Percentiles rank a stretch among this genome's conserved stretches.
Conservation (phyloP, 2,113 vertebrate genomes). For the Neomonachus schauinslandi region DNA sequence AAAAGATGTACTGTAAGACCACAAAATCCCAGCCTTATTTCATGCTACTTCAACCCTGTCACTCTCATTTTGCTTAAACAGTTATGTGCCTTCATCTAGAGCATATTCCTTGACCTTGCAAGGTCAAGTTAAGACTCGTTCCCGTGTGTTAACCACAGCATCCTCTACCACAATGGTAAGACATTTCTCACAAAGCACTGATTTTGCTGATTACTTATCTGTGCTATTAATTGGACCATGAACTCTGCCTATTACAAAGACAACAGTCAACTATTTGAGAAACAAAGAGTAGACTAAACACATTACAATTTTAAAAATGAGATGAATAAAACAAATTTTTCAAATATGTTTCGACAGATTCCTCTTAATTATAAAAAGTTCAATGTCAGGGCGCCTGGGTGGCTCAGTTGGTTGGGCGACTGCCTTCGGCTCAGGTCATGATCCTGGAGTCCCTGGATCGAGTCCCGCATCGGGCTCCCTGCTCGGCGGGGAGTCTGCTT, state of each 20-base stretch:
- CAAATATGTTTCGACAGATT: neutral
- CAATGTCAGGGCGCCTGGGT: too few species aligned
- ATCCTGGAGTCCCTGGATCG: too few species aligned
- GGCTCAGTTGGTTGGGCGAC: too few species aligned
- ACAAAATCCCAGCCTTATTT: neutral
- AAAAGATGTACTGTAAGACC: neutral
- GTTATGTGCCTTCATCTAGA: neutral
- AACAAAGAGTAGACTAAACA: neutral
- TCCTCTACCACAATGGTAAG: neutral
- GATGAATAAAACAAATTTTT: neutral
- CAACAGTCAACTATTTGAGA: neutral
- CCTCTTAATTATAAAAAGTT: neutral
- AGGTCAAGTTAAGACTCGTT: neutral
- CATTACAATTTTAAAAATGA: neutral
- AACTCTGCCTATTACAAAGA: neutral
- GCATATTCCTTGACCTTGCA: neutral
- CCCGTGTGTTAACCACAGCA: neutral
- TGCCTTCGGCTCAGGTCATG: too few species aligned
- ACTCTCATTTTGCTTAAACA: conserved; percentile 27
- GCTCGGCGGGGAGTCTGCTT: too few species aligned
- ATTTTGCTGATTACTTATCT: neutral
- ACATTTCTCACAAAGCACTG: neutral
- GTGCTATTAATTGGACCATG: neutral
- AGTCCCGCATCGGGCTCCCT: too few species aligned
- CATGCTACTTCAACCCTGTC: neutral